Percentiles rank a stretch among this genome's conserved stretches.
Conservation (phyloP, 2,797 vertebrate genomes). For the Myripristis jacobus region DNA sequence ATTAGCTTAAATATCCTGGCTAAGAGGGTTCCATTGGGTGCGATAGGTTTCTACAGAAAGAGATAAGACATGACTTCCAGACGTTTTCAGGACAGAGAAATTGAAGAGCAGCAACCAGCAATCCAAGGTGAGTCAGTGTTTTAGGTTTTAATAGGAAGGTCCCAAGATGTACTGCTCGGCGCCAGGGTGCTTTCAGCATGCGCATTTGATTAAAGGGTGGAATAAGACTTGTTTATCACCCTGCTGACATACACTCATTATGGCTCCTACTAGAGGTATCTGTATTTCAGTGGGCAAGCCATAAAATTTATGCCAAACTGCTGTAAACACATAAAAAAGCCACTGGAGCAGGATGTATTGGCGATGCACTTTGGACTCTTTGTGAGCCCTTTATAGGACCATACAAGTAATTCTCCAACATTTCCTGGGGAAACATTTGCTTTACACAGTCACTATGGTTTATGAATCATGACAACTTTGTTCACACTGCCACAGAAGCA, state of each 20-base stretch:
- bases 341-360: too few species aligned
- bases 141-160: conserved; percentile 16
- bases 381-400: too few species aligned
- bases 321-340: too few species aligned
- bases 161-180: not conserved
- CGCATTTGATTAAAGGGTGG: conserved; percentile 13
- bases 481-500: too few species aligned
- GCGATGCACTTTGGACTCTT: too few species aligned
- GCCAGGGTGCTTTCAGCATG: conserved; percentile 5
- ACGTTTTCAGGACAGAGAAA: conserved; percentile 5
- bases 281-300: conserved; percentile 3
- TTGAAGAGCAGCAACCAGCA: conserved; percentile 14
- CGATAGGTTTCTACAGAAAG: conserved; percentile 7
- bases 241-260: conserved; percentile 1
- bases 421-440: too few species aligned
- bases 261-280: not conserved
- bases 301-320: not conserved
- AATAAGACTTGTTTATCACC: not conserved
- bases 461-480: too few species aligned
- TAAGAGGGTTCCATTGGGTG: not conserved
- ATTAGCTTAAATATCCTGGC: not conserved
- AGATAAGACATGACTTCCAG: not conserved
- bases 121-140: conserved; percentile 36
- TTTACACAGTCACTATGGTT: too few species aligned
- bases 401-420: too few species aligned